phyloP scores from a whole-genome alignment of 2,797 vertebrate genomes.

The Aplochiton taeniatus region DNA sequence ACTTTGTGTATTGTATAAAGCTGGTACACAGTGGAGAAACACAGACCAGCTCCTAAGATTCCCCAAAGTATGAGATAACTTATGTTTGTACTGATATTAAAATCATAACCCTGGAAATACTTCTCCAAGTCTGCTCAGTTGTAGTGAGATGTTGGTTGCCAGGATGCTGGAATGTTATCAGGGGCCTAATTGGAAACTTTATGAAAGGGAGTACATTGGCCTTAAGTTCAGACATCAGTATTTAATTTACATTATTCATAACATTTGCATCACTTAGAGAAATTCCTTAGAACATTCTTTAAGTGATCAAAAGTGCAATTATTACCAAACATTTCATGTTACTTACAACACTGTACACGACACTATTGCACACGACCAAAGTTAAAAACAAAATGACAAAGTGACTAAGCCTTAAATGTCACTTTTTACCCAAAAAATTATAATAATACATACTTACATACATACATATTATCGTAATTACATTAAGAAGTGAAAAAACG shows the following conservation, averaged over 20 bases:
- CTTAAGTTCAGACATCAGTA: slow-evolving; percentile 67
- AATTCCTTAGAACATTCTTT: slow-evolving; percentile 62
- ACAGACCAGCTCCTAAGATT: background rate
- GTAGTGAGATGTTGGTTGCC: background rate
- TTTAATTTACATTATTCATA: slow-evolving; percentile 82
- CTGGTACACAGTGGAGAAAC: slow-evolving; percentile 46
- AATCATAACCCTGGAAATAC: slow-evolving; percentile 21
- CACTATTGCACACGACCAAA: slow-evolving; percentile 80
- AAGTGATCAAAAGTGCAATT: slow-evolving; percentile 80
- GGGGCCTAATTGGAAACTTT: background rate
- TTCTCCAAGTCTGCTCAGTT: slow-evolving; percentile 2
- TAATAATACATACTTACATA: slow-evolving; percentile 65
- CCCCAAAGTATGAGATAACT: background rate
- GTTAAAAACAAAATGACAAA: slow-evolving; percentile 81
- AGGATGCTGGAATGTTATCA: too few species aligned
- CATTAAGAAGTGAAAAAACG: slow-evolving; percentile 40
- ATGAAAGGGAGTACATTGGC: slow-evolving; percentile 30
- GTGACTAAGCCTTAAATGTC: slow-evolving; percentile 81
- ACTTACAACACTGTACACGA: slow-evolving; percentile 80
- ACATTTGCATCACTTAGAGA: slow-evolving; percentile 74
- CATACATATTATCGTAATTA: slow-evolving; percentile 64
- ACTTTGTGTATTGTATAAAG: slow-evolving; percentile 90
- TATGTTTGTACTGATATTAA: slow-evolving; percentile 16
- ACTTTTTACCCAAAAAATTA: slow-evolving; percentile 61
- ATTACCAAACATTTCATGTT: slow-evolving; percentile 78